Evolutionary conservation across 2,888 invertebrate species (phyloP).

Genomic region (Aspidiotus destructor): DNA sequence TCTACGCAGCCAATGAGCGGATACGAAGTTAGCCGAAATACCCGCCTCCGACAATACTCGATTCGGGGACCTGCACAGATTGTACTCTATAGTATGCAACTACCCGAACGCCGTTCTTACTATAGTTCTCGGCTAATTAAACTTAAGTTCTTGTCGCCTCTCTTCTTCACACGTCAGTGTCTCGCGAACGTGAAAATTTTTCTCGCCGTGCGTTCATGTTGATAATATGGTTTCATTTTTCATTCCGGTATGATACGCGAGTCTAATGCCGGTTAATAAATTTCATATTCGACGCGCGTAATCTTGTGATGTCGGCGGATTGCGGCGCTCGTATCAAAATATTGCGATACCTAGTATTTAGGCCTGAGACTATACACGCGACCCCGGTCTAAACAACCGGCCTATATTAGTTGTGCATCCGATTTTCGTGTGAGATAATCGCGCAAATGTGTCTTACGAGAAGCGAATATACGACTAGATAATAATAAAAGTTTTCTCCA

Average conservation of each 20-base stretch:
- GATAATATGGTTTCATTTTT: no score
- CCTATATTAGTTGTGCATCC: not conserved
- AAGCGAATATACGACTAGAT: no score
- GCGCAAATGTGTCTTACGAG: no score
- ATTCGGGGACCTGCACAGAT: conserved; percentile 22
- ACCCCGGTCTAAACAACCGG: not conserved
- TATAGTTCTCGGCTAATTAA: conserved; percentile 27
- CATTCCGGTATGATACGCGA: no score
- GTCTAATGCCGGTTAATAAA: no score
- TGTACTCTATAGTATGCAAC: conserved; percentile 17
- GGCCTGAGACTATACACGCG: not conserved
- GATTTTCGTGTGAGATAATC: no score
- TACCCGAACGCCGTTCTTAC: conserved; percentile 15
- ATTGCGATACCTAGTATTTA: not conserved
- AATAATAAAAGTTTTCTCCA: not conserved
- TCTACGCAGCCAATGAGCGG: conserved; percentile 29
- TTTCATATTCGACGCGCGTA: no score
- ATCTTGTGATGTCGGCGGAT: not conserved
- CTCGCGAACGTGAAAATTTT: not conserved
- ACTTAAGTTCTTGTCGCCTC: conserved; percentile 2
- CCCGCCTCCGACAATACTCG: conserved; percentile 16
- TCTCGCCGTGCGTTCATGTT: not conserved
- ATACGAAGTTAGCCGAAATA: conserved; percentile 23
- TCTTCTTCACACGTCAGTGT: not conserved
- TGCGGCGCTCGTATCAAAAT: not conserved